Conservation (phyloP, 2,888 invertebrate species). For the Aspidapion aeneum region DNA sequence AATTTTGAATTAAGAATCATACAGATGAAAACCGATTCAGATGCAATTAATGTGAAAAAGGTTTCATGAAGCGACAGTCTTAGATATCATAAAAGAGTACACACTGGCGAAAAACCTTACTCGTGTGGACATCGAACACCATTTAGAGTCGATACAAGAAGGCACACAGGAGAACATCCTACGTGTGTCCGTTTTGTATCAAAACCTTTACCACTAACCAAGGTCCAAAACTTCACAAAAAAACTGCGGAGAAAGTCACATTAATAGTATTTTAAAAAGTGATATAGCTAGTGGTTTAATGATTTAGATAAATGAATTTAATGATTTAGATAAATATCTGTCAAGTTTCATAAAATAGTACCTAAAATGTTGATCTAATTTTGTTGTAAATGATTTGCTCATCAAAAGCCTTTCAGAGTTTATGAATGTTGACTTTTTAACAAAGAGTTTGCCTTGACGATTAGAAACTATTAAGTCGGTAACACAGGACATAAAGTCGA, state of each 20-base stretch:
- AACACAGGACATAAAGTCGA: constrained; percentile 49
- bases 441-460: constrained; percentile 51
- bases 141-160: constrained; percentile 35
- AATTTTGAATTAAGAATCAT: constrained; percentile 44
- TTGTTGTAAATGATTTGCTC: too few relatives aligned
- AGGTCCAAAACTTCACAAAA: constrained; percentile 33
- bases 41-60: constrained; percentile 38
- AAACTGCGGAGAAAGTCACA: constrained; percentile 27
- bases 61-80: constrained; percentile 41
- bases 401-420: too few relatives aligned
- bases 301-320: too few relatives aligned
- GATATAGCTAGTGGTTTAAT: neutral
- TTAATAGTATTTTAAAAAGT: neutral
- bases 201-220: constrained; percentile 33
- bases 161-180: constrained; percentile 39
- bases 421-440: constrained; percentile 54
- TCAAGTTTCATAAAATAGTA: too few relatives aligned
- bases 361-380: too few relatives aligned
- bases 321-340: too few relatives aligned
- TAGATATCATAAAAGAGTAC: constrained; percentile 41
- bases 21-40: constrained; percentile 44
- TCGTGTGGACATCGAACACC: constrained; percentile 37
- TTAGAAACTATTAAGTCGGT: constrained; percentile 37
- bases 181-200: constrained; percentile 36
- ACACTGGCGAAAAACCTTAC: constrained; percentile 42